Conservation (phyloP, 2,888 invertebrate species). For the Oxycera nigricornis region DNA sequence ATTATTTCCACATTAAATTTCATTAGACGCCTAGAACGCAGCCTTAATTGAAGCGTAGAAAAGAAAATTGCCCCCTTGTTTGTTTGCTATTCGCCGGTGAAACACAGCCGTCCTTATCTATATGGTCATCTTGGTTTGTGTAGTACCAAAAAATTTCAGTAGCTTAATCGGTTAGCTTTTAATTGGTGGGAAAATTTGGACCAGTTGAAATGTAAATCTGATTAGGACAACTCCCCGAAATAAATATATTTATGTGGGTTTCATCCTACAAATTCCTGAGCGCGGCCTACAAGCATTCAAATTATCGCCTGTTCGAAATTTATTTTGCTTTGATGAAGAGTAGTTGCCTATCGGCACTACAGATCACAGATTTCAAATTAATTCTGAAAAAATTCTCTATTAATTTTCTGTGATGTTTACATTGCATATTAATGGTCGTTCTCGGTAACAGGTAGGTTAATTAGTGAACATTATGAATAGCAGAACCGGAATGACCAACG, state of each 20-base stretch:
- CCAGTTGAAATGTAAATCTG: background rate
- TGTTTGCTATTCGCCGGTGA: too few species aligned
- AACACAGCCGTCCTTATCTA: too few species aligned
- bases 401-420: background rate
- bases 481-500: background rate
- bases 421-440: constrained; percentile 14
- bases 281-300: background rate
- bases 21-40: too few species aligned
- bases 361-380: constrained; percentile 7
- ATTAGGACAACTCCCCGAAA: background rate
- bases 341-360: background rate
- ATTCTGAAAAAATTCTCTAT: background rate
- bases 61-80: too few species aligned
- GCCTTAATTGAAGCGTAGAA: too few species aligned
- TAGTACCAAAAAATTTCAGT: background rate
- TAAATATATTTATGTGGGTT: background rate
- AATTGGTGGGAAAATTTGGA: background rate
- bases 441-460: background rate
- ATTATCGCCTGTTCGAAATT: background rate
- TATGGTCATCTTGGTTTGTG: too few species aligned
- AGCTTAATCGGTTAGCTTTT: background rate
- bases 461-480: constrained; percentile 10
- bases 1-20: too few species aligned
- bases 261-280: background rate
- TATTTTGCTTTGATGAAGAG: background rate